Percentiles rank a stretch among this genome's conserved stretches.
Evolutionary conservation across 2,113 vertebrate species (phyloP).

Genomic region (Brachirus orientalis): DNA sequence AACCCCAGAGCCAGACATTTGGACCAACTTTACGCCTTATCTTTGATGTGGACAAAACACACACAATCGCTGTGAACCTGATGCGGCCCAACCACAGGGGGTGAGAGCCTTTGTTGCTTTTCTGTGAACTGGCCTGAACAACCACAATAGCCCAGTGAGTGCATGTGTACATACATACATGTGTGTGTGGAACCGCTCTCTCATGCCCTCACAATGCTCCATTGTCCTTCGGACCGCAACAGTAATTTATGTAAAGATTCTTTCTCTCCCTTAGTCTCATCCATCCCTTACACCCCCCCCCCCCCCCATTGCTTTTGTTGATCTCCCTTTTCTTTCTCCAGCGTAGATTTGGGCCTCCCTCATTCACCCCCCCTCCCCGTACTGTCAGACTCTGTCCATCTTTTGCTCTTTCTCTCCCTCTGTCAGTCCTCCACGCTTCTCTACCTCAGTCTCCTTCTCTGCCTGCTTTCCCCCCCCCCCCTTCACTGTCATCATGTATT

Average conservation of each 20-base stretch:
- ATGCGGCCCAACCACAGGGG: constrained; percentile 48
- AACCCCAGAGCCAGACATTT: constrained; percentile 71
- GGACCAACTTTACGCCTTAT: constrained; percentile 77
- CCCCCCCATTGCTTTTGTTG: constrained; percentile 61
- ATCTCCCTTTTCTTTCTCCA: constrained; percentile 46
- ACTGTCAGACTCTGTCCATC: constrained; percentile 64
- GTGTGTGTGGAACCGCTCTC: constrained; percentile 53
- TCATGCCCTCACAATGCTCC: constrained; percentile 78
- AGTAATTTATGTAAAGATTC: constrained; percentile 86
- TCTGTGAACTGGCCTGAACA: constrained; percentile 68
- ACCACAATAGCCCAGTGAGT: constrained; percentile 70
- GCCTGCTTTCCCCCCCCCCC: not conserved
- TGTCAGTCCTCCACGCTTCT: constrained; percentile 60
- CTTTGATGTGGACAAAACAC: constrained; percentile 79
- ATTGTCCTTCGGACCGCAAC: constrained; percentile 75
- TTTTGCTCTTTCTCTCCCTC: constrained; percentile 48
- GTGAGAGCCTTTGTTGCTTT: constrained; percentile 70
- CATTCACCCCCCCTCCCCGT: constrained; percentile 25
- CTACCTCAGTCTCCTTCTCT: constrained; percentile 43
- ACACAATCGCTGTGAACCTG: constrained; percentile 65
- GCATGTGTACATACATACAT: constrained; percentile 31
- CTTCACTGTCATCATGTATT: constrained; percentile 46
- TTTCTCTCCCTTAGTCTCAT: constrained; percentile 64
- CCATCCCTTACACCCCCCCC: too few species aligned
- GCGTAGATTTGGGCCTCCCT: constrained; percentile 47